Percentiles rank a stretch among this genome's conserved stretches.
phyloP scores from a whole-genome alignment of 1,140 invertebrate species.

The Dreissena polymorpha region DNA sequence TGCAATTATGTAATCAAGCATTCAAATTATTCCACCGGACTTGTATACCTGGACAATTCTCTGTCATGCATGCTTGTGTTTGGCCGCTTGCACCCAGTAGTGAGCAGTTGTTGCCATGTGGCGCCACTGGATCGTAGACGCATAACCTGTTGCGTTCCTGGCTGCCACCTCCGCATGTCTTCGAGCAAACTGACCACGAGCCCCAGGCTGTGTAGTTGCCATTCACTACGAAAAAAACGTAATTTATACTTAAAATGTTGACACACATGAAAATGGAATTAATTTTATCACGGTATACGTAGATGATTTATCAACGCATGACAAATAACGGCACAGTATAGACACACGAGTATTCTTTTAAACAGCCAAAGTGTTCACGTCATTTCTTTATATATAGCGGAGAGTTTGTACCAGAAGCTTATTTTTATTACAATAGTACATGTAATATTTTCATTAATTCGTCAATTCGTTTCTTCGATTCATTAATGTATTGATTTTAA shows the following conservation, averaged over 20 bases:
- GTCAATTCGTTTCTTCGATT: too few species aligned
- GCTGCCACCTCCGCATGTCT: slow-evolving; percentile 69
- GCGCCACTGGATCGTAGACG: slow-evolving; percentile 55
- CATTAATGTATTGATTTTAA: too few species aligned
- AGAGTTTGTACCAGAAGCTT: too few species aligned
- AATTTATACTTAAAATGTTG: neutral
- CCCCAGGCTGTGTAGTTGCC: slow-evolving; percentile 60
- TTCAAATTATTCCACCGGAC: neutral
- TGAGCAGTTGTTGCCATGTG: slow-evolving; percentile 64
- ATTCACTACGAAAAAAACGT: slow-evolving; percentile 57
- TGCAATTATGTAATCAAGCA: neutral
- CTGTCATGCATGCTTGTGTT: slow-evolving; percentile 55
- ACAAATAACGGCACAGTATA: too few species aligned
- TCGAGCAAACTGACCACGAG: slow-evolving; percentile 55
- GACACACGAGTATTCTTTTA: neutral
- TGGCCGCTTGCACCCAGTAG: slow-evolving; percentile 48
- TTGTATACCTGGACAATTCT: slow-evolving; percentile 64
- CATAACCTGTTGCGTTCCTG: slow-evolving; percentile 62
- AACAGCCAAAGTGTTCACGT: too few species aligned
- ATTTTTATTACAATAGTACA: too few species aligned
- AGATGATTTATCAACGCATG: neutral
- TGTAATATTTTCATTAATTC: too few species aligned
- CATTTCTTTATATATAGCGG: too few species aligned
- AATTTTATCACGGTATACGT: too few species aligned
- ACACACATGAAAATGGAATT: slow-evolving; percentile 78